Conservation (phyloP, 2,888 invertebrate genomes). For the Brachypterus glaber region DNA sequence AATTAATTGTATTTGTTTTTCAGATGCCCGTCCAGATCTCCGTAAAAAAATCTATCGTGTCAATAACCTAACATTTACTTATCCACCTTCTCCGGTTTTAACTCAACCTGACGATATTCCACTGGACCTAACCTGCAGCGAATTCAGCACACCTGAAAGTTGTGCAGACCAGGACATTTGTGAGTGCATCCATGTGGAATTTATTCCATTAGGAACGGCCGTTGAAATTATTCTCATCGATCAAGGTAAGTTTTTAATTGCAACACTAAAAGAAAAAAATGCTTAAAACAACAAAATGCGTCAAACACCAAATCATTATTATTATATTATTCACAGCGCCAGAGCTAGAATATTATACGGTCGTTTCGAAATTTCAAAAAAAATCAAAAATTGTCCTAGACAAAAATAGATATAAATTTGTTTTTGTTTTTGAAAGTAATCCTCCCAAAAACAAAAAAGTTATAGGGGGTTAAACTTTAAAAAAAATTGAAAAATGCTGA, state of each 20-base stretch:
- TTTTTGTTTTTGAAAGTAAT: too few species aligned
- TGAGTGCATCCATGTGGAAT: slow-evolving; percentile 66
- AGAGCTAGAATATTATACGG: too few species aligned
- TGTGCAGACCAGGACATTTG: slow-evolving; percentile 43
- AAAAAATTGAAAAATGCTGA: too few species aligned
- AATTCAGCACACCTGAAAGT: slow-evolving; percentile 28
- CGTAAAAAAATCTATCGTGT: slow-evolving; percentile 35
- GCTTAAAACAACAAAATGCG: too few species aligned
- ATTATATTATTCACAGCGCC: too few species aligned
- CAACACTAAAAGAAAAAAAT: too few species aligned
- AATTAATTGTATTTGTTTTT: slow-evolving; percentile 10
- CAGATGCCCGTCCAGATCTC: slow-evolving; percentile 17
- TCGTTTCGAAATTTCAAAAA: too few species aligned
- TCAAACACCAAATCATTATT: too few species aligned
- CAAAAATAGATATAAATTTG: too few species aligned
- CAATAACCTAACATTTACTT: slow-evolving; percentile 66
- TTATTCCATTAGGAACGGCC: slow-evolving; percentile 54
- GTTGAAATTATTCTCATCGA: slow-evolving; percentile 68
- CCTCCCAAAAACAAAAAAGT: too few species aligned
- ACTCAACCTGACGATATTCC: slow-evolving; percentile 59
- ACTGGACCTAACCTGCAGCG: slow-evolving; percentile 45
- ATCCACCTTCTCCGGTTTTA: slow-evolving; percentile 67
- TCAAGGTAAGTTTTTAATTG: slow-evolving; percentile 47
- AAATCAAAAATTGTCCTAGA: too few species aligned
- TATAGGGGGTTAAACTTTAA: too few species aligned